Percentiles rank a stretch among this genome's conserved stretches.
phyloP scores from a whole-genome alignment of 2,888 invertebrate species.

The Drosophila mettleri region DNA sequence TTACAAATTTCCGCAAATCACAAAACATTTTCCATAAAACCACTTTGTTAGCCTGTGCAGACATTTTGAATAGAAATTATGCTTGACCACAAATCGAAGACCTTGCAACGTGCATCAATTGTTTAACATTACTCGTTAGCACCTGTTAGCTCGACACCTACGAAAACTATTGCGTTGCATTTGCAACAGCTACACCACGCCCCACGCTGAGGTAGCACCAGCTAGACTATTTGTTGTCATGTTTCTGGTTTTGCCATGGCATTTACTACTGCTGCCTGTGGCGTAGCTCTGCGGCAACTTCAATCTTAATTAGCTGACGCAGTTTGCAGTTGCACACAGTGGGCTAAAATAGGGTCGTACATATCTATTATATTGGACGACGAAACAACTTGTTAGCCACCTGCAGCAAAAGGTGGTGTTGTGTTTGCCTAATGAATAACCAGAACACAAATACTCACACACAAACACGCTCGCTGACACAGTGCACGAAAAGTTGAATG shows the following conservation, averaged over 20 bases:
- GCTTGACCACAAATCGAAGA: conserved; percentile 10
- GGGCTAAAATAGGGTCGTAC: conserved; percentile 25
- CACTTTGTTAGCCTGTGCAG: background rate
- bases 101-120: conserved; percentile 20
- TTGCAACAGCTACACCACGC: conserved; percentile 10
- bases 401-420: conserved; percentile 46
- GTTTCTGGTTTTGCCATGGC: conserved; percentile 27
- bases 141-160: conserved; percentile 39
- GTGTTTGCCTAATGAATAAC: conserved; percentile 59
- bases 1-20: conserved; percentile 34
- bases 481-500: conserved; percentile 19
- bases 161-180: conserved; percentile 30
- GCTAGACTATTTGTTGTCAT: conserved; percentile 40
- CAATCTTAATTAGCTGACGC: conserved; percentile 78
- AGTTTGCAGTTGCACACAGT: conserved; percentile 63
- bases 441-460: conserved; percentile 8
- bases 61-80: conserved; percentile 1
- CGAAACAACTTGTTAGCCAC: conserved; percentile 28
- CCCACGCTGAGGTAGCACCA: conserved; percentile 26
- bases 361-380: conserved; percentile 45
- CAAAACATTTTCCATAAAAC: conserved; percentile 18
- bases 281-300: conserved; percentile 63
- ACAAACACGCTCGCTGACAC: background rate
- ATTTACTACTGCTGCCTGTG: conserved; percentile 32
- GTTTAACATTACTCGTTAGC: conserved; percentile 50